phyloP scores from a whole-genome alignment of 1,140 invertebrate genomes.

The Sycobia sp. region DNA sequence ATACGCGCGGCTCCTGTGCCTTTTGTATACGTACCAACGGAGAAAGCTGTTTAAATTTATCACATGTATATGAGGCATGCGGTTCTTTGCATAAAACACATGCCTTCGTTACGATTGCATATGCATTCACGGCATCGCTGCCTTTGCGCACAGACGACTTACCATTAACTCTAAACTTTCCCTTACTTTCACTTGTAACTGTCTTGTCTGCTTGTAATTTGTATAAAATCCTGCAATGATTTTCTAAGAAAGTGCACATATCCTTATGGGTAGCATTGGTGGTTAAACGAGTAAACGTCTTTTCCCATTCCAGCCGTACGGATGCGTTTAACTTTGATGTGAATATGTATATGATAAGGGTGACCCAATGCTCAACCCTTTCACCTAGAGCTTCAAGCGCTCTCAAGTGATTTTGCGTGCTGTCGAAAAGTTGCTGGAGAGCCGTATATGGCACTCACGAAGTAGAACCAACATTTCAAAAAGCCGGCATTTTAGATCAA shows the following conservation, averaged over 20 bases:
- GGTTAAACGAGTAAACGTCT: background rate
- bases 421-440: constrained; percentile 33
- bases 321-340: constrained; percentile 27
- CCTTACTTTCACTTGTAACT: background rate
- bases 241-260: constrained; percentile 16
- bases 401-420: constrained; percentile 30
- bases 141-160: too few species aligned
- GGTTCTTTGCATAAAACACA: constrained; percentile 1
- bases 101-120: background rate
- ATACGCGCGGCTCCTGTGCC: background rate
- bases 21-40: background rate
- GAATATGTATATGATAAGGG: constrained; percentile 34
- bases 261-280: background rate
- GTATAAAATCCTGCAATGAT: constrained; percentile 13
- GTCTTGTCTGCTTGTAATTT: background rate
- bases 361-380: constrained; percentile 32
- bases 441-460: constrained; percentile 20
- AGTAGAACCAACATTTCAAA: constrained; percentile 24
- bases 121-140: too few species aligned
- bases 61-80: constrained; percentile 6
- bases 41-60: background rate
- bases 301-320: constrained; percentile 37
- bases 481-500: constrained; percentile 39
- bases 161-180: background rate
- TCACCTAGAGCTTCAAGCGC: constrained; percentile 28